Evolutionary conservation across 2,113 vertebrate species (phyloP), one percentile per base, ranked within the genome.

Genomic region (Solea senegalensis): DNA sequence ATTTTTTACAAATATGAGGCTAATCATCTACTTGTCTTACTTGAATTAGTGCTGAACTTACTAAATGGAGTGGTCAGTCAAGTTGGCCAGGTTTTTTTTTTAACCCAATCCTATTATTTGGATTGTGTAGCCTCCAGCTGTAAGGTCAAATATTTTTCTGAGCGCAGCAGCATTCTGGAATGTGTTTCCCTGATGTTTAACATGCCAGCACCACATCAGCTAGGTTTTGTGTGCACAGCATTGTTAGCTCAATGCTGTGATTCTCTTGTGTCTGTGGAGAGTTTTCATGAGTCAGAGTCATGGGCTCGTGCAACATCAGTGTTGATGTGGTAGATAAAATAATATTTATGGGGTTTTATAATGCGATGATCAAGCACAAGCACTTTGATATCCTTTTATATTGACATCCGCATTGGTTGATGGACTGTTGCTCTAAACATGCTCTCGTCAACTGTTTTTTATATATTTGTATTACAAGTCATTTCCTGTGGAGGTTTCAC

Each of bases 281-380:
- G 68, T 68, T 63, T 53, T 80, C 61, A 45, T 76, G 83, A 81
- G 78, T 75, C 68, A 64, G 57, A 57, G 68, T 77, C 60, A 62
- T 28, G 7, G 28, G 27, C 40, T 52, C 40, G 21, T 46, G 50
- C n/a, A 16, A 16, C 45, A 61, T 72, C 40, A 49, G 8, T 57
- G 56, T 28, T 63, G 40, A 39, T 51, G 65, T 64, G 63, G n/a
- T 15, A 27, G 48, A 59, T 62, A 26, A 55, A 54, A 34, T 10
- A 52, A 13, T 60, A 55, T 69, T 64, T 65, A 69, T 79, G 12
- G 52, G 0, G 5, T n/a, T 72, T 76, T 13, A 54, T 73, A 64
- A 75, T 58, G 61, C 49, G 21, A 8, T 72, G 16, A 57, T 53
- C n/a, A 57, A 65, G 46, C 21, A 53, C n/a, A 44, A 16, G 48